A percentile compares a stretch with the other conserved stretches of the same genome.
Evolutionary conservation across 2,113 vertebrate species (phyloP).

Genomic region (Proteles cristata): DNA sequence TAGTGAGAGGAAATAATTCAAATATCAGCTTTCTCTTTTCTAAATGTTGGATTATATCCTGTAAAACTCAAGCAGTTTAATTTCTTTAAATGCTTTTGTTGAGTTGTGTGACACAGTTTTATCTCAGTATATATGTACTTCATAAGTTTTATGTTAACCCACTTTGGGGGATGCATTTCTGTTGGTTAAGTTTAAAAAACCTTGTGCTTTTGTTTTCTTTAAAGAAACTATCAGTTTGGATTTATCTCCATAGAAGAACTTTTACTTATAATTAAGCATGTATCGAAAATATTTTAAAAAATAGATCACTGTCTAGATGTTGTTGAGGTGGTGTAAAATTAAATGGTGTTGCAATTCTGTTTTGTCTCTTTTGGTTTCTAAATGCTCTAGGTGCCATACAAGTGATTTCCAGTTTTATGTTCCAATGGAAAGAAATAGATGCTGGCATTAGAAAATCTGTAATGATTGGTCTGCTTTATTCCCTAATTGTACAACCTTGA

Average conservation of each 20-base stretch:
- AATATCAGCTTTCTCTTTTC: background rate
- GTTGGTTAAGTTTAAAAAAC: conserved; percentile 52
- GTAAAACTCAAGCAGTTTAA: background rate
- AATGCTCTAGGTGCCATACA: background rate
- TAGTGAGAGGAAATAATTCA: background rate
- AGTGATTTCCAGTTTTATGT: background rate
- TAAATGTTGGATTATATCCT: conserved; percentile 10
- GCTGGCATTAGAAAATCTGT: background rate
- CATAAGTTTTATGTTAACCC: background rate
- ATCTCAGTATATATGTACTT: background rate
- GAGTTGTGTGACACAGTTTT: background rate
- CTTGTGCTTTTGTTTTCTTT: conserved; percentile 43
- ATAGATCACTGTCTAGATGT: background rate
- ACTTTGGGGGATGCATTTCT: background rate
- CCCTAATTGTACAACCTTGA: background rate
- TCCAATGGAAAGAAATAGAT: background rate
- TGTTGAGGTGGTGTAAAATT: background rate
- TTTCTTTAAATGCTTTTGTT: conserved; percentile 51
- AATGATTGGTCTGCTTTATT: background rate
- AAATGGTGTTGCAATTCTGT: background rate
- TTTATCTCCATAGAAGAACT: conserved; percentile 8
- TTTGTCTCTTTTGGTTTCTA: conserved; percentile 24
- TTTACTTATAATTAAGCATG: background rate
- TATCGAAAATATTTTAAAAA: conserved; percentile 9
- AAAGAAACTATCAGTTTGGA: background rate